Percentiles rank a stretch among this genome's conserved stretches.
These are phyloP conservation scores for Falco peregrinus DNA, from an alignment of 2,797 vertebrate species.

Conservation along the genomic window DNA sequence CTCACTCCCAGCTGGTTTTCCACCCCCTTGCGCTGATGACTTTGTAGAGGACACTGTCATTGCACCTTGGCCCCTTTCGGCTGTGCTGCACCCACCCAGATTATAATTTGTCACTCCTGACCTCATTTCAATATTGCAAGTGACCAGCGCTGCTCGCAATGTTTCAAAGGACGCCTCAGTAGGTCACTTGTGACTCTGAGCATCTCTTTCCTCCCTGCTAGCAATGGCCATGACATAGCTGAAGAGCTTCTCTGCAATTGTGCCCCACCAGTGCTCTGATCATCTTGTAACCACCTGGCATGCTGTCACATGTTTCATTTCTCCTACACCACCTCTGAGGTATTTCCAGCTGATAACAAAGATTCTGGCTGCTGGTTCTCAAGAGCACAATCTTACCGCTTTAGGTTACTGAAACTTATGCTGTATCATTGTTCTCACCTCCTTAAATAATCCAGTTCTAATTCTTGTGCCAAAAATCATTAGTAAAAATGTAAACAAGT, in stretches of 20 bases:
- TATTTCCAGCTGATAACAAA: not conserved
- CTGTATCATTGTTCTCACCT: not conserved
- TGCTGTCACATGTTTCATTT: not conserved
- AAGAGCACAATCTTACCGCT: not conserved
- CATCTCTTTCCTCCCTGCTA: not conserved
- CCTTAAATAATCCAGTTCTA: not conserved
- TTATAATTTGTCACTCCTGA: not conserved
- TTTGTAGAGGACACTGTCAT: not conserved
- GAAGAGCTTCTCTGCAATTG: not conserved
- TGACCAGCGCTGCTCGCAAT: fast-evolving
- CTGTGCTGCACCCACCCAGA: not conserved
- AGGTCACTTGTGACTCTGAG: not conserved
- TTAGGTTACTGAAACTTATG: not conserved
- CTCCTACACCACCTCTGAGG: not conserved
- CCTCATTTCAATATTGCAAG: not conserved
- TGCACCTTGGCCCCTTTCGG: fast-evolving
- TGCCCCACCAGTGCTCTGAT: not conserved
- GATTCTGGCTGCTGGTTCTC: not conserved
- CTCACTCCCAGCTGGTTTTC: not conserved
- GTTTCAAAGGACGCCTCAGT: not conserved
- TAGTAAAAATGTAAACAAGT: not conserved
- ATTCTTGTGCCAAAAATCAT: not conserved
- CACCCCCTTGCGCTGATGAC: not conserved
- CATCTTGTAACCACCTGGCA: not conserved
- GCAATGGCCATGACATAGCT: not conserved